Base-by-base conservation (phyloP, 2,797 vertebrate genomes). In the Myotis daubentonii region DNA sequence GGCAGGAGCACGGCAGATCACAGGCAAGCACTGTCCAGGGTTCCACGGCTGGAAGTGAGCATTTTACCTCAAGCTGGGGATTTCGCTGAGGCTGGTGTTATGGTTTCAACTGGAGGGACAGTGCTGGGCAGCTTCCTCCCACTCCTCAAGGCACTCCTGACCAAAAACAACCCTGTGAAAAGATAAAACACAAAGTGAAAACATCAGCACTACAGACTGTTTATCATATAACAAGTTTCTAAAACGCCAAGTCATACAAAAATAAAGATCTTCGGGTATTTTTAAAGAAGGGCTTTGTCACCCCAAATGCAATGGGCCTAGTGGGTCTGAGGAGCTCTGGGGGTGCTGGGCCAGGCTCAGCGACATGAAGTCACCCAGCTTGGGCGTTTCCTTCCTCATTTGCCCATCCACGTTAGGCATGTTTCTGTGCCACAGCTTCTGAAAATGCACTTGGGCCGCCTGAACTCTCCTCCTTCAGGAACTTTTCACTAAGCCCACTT, bases 311-410 rank as follows among this genome's bases (percentile, higher is more conserved):
- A 28, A 10, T 0, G 13, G 38, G 20, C 55, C 60, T 25, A 0
- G 3, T 55, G 85, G 57, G 8, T 68, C 65, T 8, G 17, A 57
- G 44, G 80, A 8, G 22, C 49, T 36, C 11, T 30, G 10, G 8
- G 25, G 9, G 6, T 0, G 0, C 38, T 13, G 78, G 36, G 3
- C 8, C 36, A 62, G 83, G 33, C 72, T 49, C 20, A 22, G 28
- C 30, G 2, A 0, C 8, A 0, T 5, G 47, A 51, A 82, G 33
- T 60, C 55, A 16, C 38, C 30, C n/a, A 19, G 20, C 19, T 11
- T 2, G 2, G 41, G 6, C 0, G 0, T 30, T 60, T 38, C 47
- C 60, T 53, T 38, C 51, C 53, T 36, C 0, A 3, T 3, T 13
- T 12, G 57, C 25, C 57, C 23, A 60, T 60, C 57, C 12, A 1